Evolutionary conservation across 2,888 invertebrate species (phyloP).

Genomic region (Pantelozetes paolii): DNA sequence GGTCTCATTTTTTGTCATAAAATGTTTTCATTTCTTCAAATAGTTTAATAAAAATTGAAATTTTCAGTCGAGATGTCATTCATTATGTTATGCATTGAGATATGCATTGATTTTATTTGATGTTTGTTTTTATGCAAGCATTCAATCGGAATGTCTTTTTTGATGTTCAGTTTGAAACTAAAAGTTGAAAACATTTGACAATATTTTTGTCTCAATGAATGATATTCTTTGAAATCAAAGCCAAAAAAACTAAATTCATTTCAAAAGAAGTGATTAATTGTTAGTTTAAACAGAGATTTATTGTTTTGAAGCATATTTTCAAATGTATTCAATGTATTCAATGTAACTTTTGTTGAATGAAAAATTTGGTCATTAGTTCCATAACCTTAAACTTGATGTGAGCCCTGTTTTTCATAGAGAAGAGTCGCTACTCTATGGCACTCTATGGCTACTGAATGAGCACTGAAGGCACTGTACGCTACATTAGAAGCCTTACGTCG

Average conservation of each 20-base stretch:
- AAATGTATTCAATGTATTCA: not conserved
- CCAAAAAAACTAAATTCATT: not conserved
- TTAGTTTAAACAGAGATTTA: conserved; percentile 9
- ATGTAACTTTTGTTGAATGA: conserved; percentile 6
- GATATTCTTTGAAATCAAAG: not conserved
- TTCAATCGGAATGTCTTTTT: conserved; percentile 4
- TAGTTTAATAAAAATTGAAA: not conserved
- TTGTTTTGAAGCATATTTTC: conserved; percentile 6
- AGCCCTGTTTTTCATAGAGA: not conserved
- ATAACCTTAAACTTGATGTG: conserved; percentile 17
- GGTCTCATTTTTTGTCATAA: not conserved
- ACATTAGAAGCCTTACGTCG: conserved; percentile 32
- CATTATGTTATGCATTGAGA: not conserved
- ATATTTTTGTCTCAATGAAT: not conserved
- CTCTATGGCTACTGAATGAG: no score
- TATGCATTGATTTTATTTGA: not conserved
- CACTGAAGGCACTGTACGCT: conserved; percentile 11
- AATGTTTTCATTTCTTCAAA: conserved; percentile 1
- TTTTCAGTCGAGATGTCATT: not conserved
- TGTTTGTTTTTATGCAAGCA: conserved; percentile 27
- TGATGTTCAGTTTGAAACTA: not conserved
- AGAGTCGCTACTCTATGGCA: conserved; percentile 13
- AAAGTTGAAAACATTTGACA: not conserved
- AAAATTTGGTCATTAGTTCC: conserved; percentile 15
- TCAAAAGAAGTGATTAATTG: not conserved